Evolutionary conservation across 2,888 invertebrate species (phyloP).

Genomic region (Aleiodes alternator): DNA sequence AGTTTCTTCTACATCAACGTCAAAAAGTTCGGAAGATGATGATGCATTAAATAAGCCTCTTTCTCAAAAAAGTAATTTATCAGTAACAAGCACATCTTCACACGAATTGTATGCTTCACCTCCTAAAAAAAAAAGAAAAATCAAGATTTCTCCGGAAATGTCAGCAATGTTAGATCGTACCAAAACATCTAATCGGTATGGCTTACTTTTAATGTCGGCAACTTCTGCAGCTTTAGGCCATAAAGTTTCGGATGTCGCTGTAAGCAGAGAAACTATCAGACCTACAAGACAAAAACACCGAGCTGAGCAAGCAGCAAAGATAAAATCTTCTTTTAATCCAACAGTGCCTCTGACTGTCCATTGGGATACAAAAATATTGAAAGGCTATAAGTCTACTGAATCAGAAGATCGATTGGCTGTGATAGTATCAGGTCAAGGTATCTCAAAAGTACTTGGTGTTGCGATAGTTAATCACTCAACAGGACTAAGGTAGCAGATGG

Average conservation of each 20-base stretch:
- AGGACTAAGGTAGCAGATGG: conserved; percentile 41
- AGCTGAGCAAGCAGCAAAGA: background rate
- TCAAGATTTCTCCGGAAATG: conserved; percentile 13
- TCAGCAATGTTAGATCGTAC: conserved; percentile 25
- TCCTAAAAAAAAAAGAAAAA: conserved; percentile 13
- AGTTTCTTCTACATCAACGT: conserved; percentile 17
- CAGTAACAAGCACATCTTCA: conserved; percentile 19
- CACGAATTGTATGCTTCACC: conserved; percentile 24
- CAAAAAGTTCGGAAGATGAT: conserved; percentile 6
- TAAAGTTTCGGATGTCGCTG: conserved; percentile 1
- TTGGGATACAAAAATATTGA: conserved; percentile 45
- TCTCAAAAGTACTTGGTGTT: conserved; percentile 43
- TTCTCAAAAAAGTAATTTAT: conserved; percentile 32
- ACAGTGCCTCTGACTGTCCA: conserved; percentile 35
- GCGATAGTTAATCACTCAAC: conserved; percentile 41
- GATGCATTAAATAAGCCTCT: conserved; percentile 7
- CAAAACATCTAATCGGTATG: conserved; percentile 14
- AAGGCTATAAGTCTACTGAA: conserved; percentile 31
- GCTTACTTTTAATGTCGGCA: conserved; percentile 11
- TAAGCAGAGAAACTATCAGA: conserved; percentile 15
- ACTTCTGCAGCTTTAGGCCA: conserved; percentile 9
- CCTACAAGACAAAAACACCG: conserved; percentile 1
- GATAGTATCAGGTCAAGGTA: conserved; percentile 39
- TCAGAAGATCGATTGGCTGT: conserved; percentile 44
- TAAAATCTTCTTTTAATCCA: conserved; percentile 11